phyloP scores from a whole-genome alignment of 2,888 invertebrate genomes.

The Chloroclystis v-ata region DNA sequence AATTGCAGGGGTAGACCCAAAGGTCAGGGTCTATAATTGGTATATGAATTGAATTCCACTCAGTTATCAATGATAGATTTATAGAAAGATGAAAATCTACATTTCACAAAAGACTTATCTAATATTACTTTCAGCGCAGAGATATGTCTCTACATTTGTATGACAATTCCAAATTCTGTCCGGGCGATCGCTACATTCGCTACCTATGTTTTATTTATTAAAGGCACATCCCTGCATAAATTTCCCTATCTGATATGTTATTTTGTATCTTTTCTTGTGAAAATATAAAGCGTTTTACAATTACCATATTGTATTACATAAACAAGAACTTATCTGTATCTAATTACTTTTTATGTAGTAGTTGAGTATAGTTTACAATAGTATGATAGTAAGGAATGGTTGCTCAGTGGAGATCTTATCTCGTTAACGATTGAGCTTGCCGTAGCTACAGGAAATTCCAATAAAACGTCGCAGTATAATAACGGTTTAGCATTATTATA shows the following conservation, averaged over 20 bases:
- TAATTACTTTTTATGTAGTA: background rate
- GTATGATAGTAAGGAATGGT: background rate
- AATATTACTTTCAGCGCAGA: background rate
- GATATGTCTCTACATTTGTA: constrained; percentile 1
- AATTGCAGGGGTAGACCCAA: no score
- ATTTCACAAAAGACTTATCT: background rate
- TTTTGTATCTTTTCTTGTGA: constrained; percentile 8
- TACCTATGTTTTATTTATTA: constrained; percentile 17
- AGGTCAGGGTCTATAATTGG: no score
- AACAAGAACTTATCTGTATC: background rate
- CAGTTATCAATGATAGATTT: background rate
- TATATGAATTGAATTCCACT: no score
- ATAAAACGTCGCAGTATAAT: constrained; percentile 16
- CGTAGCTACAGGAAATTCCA: constrained; percentile 4
- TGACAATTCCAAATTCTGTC: constrained; percentile 6
- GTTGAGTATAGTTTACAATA: background rate
- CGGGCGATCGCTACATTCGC: constrained; percentile 7
- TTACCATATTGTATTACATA: background rate
- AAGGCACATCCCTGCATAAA: constrained; percentile 12
- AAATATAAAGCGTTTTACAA: constrained; percentile 1
- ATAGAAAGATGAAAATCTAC: background rate
- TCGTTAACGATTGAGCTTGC: background rate
- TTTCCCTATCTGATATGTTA: constrained; percentile 4
- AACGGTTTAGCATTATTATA: constrained; percentile 23
- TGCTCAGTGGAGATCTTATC: background rate